Conservation (phyloP, 2,888 invertebrate genomes). For the Caenorhabditis sinica region DNA sequence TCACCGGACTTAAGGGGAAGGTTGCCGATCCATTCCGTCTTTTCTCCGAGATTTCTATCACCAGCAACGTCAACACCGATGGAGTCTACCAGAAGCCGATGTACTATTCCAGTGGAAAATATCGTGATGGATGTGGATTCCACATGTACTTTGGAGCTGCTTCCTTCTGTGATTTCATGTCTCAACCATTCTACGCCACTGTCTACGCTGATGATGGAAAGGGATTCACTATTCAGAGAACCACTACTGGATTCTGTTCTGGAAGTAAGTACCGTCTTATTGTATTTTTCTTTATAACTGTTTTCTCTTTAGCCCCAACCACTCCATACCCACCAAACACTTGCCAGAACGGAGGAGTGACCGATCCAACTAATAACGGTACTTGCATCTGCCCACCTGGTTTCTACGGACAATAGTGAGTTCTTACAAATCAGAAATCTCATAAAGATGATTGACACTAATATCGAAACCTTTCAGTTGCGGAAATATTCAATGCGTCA, state of each 20-base stretch:
- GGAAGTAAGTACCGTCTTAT: constrained; percentile 26
- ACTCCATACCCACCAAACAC: constrained; percentile 67
- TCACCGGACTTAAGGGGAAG: constrained; percentile 72
- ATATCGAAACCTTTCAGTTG: constrained; percentile 62
- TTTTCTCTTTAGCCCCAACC: constrained; percentile 57
- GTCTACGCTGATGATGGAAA: constrained; percentile 78
- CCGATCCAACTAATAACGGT: constrained; percentile 71
- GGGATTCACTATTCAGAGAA: constrained; percentile 78
- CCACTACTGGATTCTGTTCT: constrained; percentile 75
- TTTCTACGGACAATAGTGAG: constrained; percentile 73
- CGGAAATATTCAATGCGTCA: constrained; percentile 73
- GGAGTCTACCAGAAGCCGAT: constrained; percentile 70
- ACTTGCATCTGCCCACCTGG: constrained; percentile 77
- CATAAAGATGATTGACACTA: constrained; percentile 45
- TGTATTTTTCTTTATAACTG: background rate
- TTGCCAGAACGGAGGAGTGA: constrained; percentile 78
- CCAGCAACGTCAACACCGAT: constrained; percentile 68
- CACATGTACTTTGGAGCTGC: constrained; percentile 78
- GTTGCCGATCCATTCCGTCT: constrained; percentile 76
- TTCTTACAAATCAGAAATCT: background rate
- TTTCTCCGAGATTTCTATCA: constrained; percentile 78
- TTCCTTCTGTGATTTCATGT: constrained; percentile 72
- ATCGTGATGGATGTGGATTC: constrained; percentile 75
- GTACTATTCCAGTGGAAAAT: constrained; percentile 77
- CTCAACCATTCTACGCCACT: constrained; percentile 76